These are phyloP conservation scores for Argynnis bischoffii DNA, from an alignment of 2,888 invertebrate species.

Conservation along the genomic window DNA sequence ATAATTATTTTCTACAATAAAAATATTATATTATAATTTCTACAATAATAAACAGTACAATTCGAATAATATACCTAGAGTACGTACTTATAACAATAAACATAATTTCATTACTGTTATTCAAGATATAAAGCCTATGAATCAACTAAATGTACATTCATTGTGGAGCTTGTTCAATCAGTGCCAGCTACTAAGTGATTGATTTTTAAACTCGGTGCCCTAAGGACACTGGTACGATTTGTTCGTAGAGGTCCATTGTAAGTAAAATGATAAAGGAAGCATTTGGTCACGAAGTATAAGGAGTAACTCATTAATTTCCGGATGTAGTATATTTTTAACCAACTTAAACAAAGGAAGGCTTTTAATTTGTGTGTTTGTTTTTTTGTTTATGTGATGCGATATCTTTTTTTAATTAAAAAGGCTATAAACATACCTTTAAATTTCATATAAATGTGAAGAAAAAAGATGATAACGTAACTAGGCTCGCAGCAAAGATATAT, in stretches of 20 bases:
- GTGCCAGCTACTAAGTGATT: conserved; percentile 78
- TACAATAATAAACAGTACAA: too few relatives aligned
- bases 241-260: conserved; percentile 53
- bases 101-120: conserved; percentile 24
- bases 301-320: neutral
- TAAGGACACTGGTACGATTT: conserved; percentile 65
- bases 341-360: too few relatives aligned
- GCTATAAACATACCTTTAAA: too few relatives aligned
- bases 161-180: conserved; percentile 72
- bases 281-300: conserved; percentile 21
- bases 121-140: conserved; percentile 33
- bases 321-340: neutral
- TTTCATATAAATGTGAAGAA: too few relatives aligned
- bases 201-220: conserved; percentile 73
- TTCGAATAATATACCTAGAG: neutral
- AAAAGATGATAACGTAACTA: too few relatives aligned
- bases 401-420: too few relatives aligned
- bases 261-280: conserved; percentile 25
- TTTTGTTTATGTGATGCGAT: too few relatives aligned
- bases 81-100: neutral
- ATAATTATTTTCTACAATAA: neutral
- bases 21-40: too few relatives aligned
- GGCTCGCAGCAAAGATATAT: too few relatives aligned
- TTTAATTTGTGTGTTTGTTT: too few relatives aligned
- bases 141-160: conserved; percentile 39